Evolutionary conservation across 2,888 invertebrate species (phyloP).

Genomic region (Pammene fasciana): DNA sequence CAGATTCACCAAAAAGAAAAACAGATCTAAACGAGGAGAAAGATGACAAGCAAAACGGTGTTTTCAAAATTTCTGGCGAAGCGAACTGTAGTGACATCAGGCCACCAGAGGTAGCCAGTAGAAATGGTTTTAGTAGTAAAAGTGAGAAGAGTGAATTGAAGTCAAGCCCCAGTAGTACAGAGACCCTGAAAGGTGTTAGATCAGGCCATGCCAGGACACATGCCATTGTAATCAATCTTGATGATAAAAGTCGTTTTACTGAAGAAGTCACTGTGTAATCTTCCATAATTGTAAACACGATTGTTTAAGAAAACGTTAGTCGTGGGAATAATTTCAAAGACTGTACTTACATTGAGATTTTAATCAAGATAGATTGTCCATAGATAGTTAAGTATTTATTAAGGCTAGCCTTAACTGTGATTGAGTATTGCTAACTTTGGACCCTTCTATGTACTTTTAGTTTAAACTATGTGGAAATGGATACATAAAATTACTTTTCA

Average conservation of each 20-base stretch:
- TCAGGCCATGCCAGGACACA: constrained; percentile 89
- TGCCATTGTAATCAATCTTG: constrained; percentile 90
- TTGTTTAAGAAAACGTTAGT: constrained; percentile 12
- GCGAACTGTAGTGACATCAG: constrained; percentile 74
- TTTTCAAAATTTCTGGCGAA: constrained; percentile 78
- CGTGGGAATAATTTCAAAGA: constrained; percentile 50
- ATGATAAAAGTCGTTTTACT: constrained; percentile 91
- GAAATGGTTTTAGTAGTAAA: constrained; percentile 66
- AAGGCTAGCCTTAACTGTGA: constrained; percentile 31
- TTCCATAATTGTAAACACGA: constrained; percentile 26
- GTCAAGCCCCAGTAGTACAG: constrained; percentile 69
- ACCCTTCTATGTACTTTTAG: constrained; percentile 26
- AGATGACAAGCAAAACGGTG: constrained; percentile 72
- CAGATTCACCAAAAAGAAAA: constrained; percentile 71
- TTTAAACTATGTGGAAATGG: background rate
- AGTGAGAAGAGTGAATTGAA: constrained; percentile 72
- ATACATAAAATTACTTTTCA: background rate
- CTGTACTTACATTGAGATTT: constrained; percentile 59
- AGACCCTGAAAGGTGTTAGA: constrained; percentile 68
- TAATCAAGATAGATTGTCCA: constrained; percentile 29
- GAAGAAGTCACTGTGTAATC: constrained; percentile 90
- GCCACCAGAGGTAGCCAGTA: constrained; percentile 69
- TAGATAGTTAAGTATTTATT: constrained; percentile 28
- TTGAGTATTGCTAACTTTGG: constrained; percentile 30
- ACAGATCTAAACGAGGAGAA: constrained; percentile 63